Conservation (phyloP, 2,113 vertebrate genomes). For the Stictonetta naevosa region DNA sequence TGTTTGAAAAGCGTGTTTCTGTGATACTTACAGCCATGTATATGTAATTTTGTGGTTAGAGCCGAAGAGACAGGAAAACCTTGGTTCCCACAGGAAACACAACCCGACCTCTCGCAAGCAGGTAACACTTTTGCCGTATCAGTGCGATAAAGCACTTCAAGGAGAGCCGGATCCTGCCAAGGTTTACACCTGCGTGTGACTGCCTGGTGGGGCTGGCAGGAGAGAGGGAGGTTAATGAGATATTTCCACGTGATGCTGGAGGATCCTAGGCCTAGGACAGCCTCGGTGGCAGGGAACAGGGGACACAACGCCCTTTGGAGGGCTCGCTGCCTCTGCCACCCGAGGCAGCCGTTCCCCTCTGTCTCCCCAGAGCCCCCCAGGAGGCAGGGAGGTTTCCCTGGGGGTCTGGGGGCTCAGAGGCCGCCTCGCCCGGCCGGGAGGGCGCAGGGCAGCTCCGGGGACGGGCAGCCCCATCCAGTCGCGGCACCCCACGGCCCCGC, state of each 20-base stretch:
- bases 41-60: conserved; percentile 63
- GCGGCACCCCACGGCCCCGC: neutral
- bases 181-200: conserved; percentile 41
- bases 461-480: neutral
- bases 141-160: conserved; percentile 56
- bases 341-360: too few relatives aligned
- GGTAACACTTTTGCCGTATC: conserved; percentile 16
- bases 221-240: neutral
- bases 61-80: conserved; percentile 49
- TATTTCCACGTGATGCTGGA: neutral
- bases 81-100: conserved; percentile 53
- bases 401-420: too few relatives aligned
- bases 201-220: neutral
- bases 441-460: neutral
- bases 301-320: neutral
- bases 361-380: too few relatives aligned
- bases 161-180: conserved; percentile 24
- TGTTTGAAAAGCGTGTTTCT: conserved; percentile 47
- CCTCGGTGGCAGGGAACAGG: neutral
- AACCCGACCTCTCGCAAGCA: conserved; percentile 20
- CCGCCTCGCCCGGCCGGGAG: neutral
- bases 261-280: neutral
- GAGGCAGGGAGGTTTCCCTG: too few relatives aligned
- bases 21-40: conserved; percentile 54
- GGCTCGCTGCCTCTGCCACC: too few relatives aligned